Evolutionary conservation across 2,113 vertebrate genomes (phyloP), one percentile per base, ranked within the genome.

Genomic region (Gavia stellata): DNA sequence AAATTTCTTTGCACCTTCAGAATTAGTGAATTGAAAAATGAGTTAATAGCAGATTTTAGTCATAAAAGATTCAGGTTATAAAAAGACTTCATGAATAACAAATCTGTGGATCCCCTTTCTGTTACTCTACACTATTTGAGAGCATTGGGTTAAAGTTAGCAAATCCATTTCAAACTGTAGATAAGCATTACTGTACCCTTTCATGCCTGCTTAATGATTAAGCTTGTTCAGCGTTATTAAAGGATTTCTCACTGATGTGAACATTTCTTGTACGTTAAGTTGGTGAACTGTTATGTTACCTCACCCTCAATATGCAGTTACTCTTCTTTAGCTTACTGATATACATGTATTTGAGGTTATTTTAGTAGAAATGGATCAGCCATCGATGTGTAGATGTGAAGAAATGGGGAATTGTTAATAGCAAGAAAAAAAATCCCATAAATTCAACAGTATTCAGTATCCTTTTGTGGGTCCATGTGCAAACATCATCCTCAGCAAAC

Each of bases 21-120:
- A 91, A 88, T 83, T 53, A 73, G 45, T 70, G 72, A 91, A 77
- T n/a, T 89, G 42, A 91, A 95, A 86, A 95, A 86, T 59, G 47
- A 84, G 7, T 75, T 71, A 87, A 49, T 71, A 66, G 65, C n/a
- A 65, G n/a, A 92, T 88, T 95, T 92, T 68, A 84, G 72, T 86
- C 3, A 55, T 63, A 79, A 62, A 77, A 82, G 44, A 75, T 12
- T 74, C 19, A 45, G 70, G 59, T 81, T 81, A 21, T 77, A 86
- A 83, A 68, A 91, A 45, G 58, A 62, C n/a, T 81, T 87, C 61
- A 84, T 52, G 33, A 94, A 85, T 89, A 77, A 90, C 36, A 73
- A 85, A 88, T 74, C 29, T 81, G 25, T 28, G 20, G 18, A 88
- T 86, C 28, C 34, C 9, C 8, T 61, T 85, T 77, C 52, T 68